Evolutionary conservation across 1,140 invertebrate genomes (phyloP).

Genomic region (Micrasema longulum): DNA sequence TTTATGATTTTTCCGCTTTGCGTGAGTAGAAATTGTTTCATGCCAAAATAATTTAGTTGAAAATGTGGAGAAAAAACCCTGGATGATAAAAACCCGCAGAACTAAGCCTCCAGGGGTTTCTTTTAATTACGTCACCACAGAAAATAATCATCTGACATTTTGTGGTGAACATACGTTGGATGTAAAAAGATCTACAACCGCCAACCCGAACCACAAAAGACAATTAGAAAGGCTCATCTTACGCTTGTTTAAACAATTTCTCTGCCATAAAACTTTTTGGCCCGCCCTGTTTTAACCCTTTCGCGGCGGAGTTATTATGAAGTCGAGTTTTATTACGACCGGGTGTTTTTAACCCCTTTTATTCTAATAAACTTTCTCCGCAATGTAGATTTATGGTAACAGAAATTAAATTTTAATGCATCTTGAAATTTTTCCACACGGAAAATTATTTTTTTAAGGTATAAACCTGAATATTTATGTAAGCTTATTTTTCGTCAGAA

Average conservation of each 20-base stretch:
- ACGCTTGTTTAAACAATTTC: conserved; percentile 34
- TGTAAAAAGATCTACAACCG: conserved; percentile 8
- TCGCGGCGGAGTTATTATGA: conserved; percentile 23
- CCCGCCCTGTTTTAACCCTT: conserved; percentile 15
- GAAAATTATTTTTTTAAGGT: conserved; percentile 1
- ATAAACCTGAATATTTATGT: no score
- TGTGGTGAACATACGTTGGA: background rate
- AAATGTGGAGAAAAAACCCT: no score
- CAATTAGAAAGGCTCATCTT: conserved; percentile 31
- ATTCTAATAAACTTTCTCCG: conserved; percentile 25
- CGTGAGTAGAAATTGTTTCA: no score
- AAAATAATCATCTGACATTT: conserved; percentile 26
- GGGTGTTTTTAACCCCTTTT: conserved; percentile 37
- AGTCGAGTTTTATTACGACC: conserved; percentile 35
- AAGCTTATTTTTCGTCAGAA: no score
- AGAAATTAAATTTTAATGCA: conserved; percentile 10
- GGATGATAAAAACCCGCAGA: background rate
- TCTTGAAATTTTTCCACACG: background rate
- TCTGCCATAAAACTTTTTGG: conserved; percentile 14
- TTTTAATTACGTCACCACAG: conserved; percentile 29
- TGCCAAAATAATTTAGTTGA: no score
- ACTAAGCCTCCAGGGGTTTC: conserved; percentile 3
- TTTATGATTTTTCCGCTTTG: no score
- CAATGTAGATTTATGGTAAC: conserved; percentile 16
- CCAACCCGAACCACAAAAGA: conserved; percentile 12